Conservation (phyloP, 1,140 invertebrate genomes). For the Agrypnia vestita region DNA sequence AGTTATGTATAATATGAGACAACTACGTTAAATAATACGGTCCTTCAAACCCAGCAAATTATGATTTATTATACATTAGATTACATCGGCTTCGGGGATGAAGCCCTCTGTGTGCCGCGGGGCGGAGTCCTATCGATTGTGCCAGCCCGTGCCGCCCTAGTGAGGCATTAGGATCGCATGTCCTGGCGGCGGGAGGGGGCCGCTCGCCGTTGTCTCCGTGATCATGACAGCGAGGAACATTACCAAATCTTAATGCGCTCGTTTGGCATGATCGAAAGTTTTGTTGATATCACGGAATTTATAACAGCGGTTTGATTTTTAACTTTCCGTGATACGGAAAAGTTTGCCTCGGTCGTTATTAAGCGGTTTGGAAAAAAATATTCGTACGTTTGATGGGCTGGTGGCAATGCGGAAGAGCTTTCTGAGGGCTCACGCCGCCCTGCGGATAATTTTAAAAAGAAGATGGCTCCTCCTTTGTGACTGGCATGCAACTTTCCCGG, state of each 20-base stretch:
- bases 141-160: slow-evolving; percentile 43
- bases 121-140: slow-evolving; percentile 54
- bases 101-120: background rate
- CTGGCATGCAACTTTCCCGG: too few species aligned
- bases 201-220: slow-evolving; percentile 10
- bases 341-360: slow-evolving; percentile 25
- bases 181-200: slow-evolving; percentile 13
- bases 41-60: background rate
- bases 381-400: background rate
- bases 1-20: background rate
- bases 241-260: slow-evolving; percentile 45
- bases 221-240: slow-evolving; percentile 35
- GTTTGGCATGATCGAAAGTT: slow-evolving; percentile 39
- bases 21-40: too few species aligned
- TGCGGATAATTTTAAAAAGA: too few species aligned
- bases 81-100: slow-evolving; percentile 35
- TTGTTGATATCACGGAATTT: slow-evolving; percentile 46
- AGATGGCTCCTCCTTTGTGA: too few species aligned
- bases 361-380: background rate
- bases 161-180: slow-evolving; percentile 49
- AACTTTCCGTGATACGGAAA: slow-evolving; percentile 39
- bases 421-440: too few species aligned
- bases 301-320: slow-evolving; percentile 33
- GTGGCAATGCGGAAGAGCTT: background rate
- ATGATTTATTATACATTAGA: slow-evolving; percentile 41